Evolutionary conservation across 2,888 invertebrate genomes (phyloP).

Genomic region (Acleris laterana): DNA sequence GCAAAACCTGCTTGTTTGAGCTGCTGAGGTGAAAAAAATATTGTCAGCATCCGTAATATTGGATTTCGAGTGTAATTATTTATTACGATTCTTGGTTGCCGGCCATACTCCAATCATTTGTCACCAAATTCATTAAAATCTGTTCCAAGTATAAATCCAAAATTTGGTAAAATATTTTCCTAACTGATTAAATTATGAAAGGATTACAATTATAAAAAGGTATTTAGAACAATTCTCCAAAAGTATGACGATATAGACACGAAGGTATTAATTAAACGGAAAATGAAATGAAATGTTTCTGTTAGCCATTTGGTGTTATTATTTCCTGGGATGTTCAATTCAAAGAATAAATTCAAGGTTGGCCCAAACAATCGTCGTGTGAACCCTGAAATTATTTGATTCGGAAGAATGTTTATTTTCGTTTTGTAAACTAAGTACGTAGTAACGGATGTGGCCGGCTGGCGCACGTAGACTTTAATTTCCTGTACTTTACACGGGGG

Average conservation of each 20-base stretch:
- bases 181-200: too few species aligned
- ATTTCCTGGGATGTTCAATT: slow-evolving; percentile 16
- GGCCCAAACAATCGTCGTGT: slow-evolving; percentile 28
- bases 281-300: slow-evolving; percentile 19
- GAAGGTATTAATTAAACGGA: too few species aligned
- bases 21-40: too few species aligned
- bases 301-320: slow-evolving; percentile 29
- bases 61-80: too few species aligned
- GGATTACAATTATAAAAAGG: neutral
- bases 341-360: slow-evolving; percentile 32
- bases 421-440: slow-evolving; percentile 32
- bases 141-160: too few species aligned
- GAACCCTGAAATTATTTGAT: slow-evolving; percentile 32
- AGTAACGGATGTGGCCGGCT: slow-evolving; percentile 53
- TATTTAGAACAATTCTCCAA: neutral
- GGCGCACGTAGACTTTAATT: slow-evolving; percentile 46
- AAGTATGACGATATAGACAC: neutral
- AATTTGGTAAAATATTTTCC: too few species aligned
- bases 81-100: too few species aligned
- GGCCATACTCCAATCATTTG: neutral
- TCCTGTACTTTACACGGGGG: slow-evolving; percentile 43
- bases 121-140: neutral
- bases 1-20: too few species aligned
- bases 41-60: too few species aligned
- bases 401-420: slow-evolving; percentile 49